Conservation (phyloP, 2,888 invertebrate genomes). For the Sialis lutaria region DNA sequence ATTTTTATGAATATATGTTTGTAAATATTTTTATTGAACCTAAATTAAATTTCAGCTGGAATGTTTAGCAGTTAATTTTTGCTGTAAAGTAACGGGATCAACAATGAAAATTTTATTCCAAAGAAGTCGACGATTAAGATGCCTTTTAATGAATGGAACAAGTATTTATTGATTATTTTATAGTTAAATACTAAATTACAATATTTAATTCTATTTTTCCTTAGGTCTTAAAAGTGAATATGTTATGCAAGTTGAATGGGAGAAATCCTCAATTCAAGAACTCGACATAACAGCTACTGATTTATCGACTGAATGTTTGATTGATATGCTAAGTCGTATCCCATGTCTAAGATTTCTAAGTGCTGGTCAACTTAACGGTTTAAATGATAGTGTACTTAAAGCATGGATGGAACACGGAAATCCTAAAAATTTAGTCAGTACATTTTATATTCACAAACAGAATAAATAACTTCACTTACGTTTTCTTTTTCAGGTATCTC, state of each 20-base stretch:
- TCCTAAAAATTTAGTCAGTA: slow-evolving; percentile 31
- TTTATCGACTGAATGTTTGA: slow-evolving; percentile 80
- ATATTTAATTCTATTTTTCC: slow-evolving; percentile 10
- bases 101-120: slow-evolving; percentile 89
- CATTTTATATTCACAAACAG: neutral
- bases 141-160: slow-evolving; percentile 92
- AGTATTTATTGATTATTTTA: slow-evolving; percentile 38
- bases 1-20: no score
- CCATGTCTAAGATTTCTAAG: slow-evolving; percentile 76
- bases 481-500: slow-evolving; percentile 38
- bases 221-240: slow-evolving; percentile 77
- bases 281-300: slow-evolving; percentile 96
- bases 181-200: neutral
- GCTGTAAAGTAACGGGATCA: slow-evolving; percentile 90
- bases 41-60: slow-evolving; percentile 54
- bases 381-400: slow-evolving; percentile 87
- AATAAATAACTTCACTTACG: neutral
- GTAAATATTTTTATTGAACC: no score
- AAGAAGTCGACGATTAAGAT: slow-evolving; percentile 78
- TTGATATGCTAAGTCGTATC: slow-evolving; percentile 78
- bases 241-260: slow-evolving; percentile 96
- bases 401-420: slow-evolving; percentile 81
- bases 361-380: slow-evolving; percentile 94
- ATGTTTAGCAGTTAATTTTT: slow-evolving; percentile 93
- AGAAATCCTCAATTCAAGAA: slow-evolving; percentile 85